phyloP scores from a whole-genome alignment of 2,888 invertebrate species.

The Cecidostiba fungosa region DNA sequence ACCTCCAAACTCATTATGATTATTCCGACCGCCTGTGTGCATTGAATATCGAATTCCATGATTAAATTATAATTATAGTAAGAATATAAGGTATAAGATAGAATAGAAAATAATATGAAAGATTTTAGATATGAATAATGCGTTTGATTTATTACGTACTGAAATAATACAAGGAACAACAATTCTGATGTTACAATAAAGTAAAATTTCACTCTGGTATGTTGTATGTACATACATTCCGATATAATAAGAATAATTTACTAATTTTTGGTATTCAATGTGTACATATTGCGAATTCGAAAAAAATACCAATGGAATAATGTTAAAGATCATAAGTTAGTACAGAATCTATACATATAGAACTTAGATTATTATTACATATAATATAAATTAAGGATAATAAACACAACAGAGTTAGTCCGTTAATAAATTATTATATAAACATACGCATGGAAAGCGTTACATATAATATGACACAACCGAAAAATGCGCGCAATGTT shows the following conservation, averaged over 20 bases:
- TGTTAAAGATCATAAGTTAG: not conserved
- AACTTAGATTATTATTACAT: constrained; percentile 27
- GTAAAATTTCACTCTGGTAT: not conserved
- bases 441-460: constrained; percentile 8
- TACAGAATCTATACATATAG: constrained; percentile 25
- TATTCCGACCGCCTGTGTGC: constrained; percentile 51
- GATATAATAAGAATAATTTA: not conserved
- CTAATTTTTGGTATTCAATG: not conserved
- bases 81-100: not conserved
- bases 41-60: not conserved
- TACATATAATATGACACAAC: not conserved
- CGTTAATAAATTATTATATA: constrained; percentile 38
- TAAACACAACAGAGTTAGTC: constrained; percentile 42
- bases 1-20: constrained; percentile 56
- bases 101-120: not conserved
- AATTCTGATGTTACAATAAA: not conserved
- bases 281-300: not conserved
- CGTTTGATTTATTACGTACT: constrained; percentile 1
- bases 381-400: constrained; percentile 28
- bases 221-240: too few species aligned
- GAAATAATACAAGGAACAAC: not conserved
- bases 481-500: too few species aligned
- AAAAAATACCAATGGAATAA: not conserved
- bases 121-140: not conserved
- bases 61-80: not conserved